Percentiles rank a stretch among this genome's conserved stretches.
phyloP scores from a whole-genome alignment of 1,140 invertebrate genomes.

The Dufourea novaeangliae region DNA sequence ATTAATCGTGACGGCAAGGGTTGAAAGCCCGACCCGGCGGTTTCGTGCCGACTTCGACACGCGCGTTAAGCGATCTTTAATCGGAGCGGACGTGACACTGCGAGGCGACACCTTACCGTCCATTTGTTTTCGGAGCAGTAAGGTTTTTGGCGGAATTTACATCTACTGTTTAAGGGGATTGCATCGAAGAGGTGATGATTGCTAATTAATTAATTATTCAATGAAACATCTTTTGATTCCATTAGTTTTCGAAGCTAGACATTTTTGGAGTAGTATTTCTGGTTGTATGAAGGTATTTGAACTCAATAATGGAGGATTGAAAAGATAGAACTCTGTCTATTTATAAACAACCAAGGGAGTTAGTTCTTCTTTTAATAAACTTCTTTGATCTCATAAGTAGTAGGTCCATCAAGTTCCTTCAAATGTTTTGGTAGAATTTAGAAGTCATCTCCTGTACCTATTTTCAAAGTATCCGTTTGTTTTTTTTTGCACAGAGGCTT shows the following conservation, averaged over 20 bases:
- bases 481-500: not conserved
- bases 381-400: not conserved
- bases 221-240: too few relatives aligned
- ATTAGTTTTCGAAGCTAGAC: too few relatives aligned
- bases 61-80: slow-evolving; percentile 1
- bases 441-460: not conserved
- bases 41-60: not conserved
- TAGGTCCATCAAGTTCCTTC: not conserved
- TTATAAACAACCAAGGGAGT: too few relatives aligned
- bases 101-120: not conserved
- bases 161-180: too few relatives aligned
- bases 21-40: not conserved
- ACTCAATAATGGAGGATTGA: too few relatives aligned
- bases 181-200: too few relatives aligned
- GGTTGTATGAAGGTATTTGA: too few relatives aligned
- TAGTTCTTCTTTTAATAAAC: too few relatives aligned
- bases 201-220: too few relatives aligned
- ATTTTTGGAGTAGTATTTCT: too few relatives aligned
- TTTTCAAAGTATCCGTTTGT: not conserved
- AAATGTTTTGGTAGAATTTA: not conserved
- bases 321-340: too few relatives aligned
- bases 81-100: not conserved
- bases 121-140: not conserved
- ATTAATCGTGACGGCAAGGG: slow-evolving; percentile 38
- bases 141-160: too few relatives aligned